These are phyloP conservation scores for Tetraodon nigroviridis DNA, from an alignment of 2,113 vertebrate species.

Conservation along the genomic window DNA sequence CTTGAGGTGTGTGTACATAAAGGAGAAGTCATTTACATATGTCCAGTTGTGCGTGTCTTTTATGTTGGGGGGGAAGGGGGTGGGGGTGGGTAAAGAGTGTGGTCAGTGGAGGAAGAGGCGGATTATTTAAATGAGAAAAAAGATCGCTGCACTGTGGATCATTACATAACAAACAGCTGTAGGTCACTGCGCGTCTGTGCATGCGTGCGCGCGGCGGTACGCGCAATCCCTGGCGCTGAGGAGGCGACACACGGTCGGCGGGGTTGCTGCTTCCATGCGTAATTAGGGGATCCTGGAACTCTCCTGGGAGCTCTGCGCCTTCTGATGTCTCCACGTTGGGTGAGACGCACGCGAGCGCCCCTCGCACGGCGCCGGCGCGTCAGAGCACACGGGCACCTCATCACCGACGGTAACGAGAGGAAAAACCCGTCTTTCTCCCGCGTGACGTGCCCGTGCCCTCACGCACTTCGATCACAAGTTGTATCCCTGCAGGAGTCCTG, in stretches of 20 bases:
- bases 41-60: slow-evolving; percentile 21
- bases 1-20: slow-evolving; percentile 44
- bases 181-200: slow-evolving; percentile 19
- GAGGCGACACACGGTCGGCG: slow-evolving; percentile 39
- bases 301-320: slow-evolving; percentile 46
- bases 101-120: slow-evolving; percentile 40
- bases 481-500: slow-evolving; percentile 51
- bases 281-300: slow-evolving; percentile 50
- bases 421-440: slow-evolving; percentile 23
- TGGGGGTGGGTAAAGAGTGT: slow-evolving; percentile 22
- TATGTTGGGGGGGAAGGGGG: too few relatives aligned
- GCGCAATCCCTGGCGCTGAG: slow-evolving; percentile 12
- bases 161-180: slow-evolving; percentile 73
- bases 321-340: slow-evolving; percentile 56
- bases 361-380: slow-evolving; percentile 26
- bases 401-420: slow-evolving; percentile 44
- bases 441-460: slow-evolving; percentile 11
- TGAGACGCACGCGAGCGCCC: slow-evolving; percentile 18
- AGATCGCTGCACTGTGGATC: slow-evolving; percentile 56
- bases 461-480: slow-evolving; percentile 48
- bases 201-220: slow-evolving; percentile 15
- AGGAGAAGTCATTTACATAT: slow-evolving; percentile 30
- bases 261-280: slow-evolving; percentile 39
- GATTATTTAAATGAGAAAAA: slow-evolving; percentile 66
- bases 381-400: slow-evolving; percentile 30